Base-by-base conservation (phyloP, 2,888 invertebrate genomes). In the Gymnosoma rotundatum region DNA sequence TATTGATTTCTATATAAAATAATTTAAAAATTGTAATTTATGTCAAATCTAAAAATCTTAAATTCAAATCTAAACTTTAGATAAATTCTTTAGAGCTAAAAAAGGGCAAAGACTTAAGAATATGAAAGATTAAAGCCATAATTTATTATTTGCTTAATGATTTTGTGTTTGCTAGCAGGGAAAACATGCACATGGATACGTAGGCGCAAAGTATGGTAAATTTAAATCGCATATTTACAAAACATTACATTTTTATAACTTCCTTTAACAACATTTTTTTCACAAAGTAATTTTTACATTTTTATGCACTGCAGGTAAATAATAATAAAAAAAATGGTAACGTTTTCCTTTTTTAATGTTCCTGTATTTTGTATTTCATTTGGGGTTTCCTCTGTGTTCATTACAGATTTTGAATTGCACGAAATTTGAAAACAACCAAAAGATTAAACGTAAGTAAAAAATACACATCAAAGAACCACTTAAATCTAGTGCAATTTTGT, bases 221-320 rank as follows among this genome's bases (percentile, higher is more conserved):
- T 61, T 52, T 54, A 10, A 56, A 70, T 58, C 61, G 58, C 63
- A 64, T 63, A 69, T 83, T 83, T 74, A 63, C 73, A 56, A 75
- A 74, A 79, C 83, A 83, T 83, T 83, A 83, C 79, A 48, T 66
- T 83, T 79, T 79, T 79, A 70, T 60, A 79, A 67, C 75, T 72
- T 83, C 61, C 72, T 75, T 75, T 14, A 48, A 66, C 66, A 73
- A 32, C 32, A 52, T 56, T 21, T 9, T 12, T 42, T 54, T 80
- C 38, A n/a, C 20, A 36, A 16, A 73, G 20, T 18, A 52, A 54
- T 36, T 32, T 78, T 61, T 21, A 6, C 45, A 9, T 56, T 61
- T 69, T 66, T 61, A 54, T 54, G 9, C 52, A 18, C 52, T 78
- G 61, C 83, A 75, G 83, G 75, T 79, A 32, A 32, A 32, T 0